Evolutionary conservation across 1,140 invertebrate species (phyloP), one percentile per base, ranked within the genome.

Genomic region (Dinothrombium tinctorium): DNA sequence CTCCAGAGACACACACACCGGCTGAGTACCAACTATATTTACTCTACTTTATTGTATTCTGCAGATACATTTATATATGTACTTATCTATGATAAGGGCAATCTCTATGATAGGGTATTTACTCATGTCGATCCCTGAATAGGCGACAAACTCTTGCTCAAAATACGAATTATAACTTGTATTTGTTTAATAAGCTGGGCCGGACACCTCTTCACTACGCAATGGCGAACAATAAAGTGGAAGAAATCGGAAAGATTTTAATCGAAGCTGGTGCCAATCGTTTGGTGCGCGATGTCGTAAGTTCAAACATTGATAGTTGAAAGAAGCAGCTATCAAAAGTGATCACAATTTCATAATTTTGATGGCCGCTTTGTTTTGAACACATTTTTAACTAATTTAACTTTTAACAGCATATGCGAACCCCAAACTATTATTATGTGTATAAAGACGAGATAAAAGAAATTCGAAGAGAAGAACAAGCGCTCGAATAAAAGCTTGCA

Each of bases 341-440:
- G 6, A 25, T 25, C 8, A 8, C 9, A 38, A 9, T 8, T 11
- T 25, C 12, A 17, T 2, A 12, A 3, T 32, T n/a, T 39, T 39
- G 9, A 2, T 29, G 25, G 14, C 21, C 37, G 7, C 37, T 38
- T 29, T 8, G 7, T 25, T 38, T 25, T 38, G 6, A 8, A n/a
- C 7, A 8, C 24, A n/a, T 38, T 25, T 38, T 21, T 29, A n/a
- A 9, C 20, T 38, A n/a, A 25, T n/a, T 38, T 19, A 20, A 14
- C 23, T 41, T 22, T 15, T 12, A 4, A 36, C 51, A 70, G 54
- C 80, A 76, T 65, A 79, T 77, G 40, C 67, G 79, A 36, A 77
- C 82, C 53, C 77, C 80, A 1, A 77, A 74, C n/a, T 84, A 81
- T 56, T 87, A 84, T 55, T 86, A 80, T 52, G 78, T 84, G 68